These are phyloP conservation scores for Eristalinus aeneus DNA, from an alignment of 2,888 invertebrate genomes.

Conservation along the genomic window DNA sequence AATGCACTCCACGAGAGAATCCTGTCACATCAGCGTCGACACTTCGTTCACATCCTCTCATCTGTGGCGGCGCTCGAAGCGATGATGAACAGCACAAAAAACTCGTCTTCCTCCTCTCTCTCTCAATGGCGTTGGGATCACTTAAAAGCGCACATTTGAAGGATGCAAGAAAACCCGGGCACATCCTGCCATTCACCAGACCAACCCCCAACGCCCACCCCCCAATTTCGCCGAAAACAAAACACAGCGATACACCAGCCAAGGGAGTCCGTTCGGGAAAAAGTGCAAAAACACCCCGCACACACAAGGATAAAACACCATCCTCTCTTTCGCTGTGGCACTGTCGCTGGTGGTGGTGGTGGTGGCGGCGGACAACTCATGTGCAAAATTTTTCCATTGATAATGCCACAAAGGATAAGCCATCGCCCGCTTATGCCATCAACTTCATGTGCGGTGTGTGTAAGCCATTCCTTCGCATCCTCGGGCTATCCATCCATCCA, in stretches of 20 bases:
- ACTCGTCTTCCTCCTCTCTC: not conserved
- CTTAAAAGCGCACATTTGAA: slow-evolving; percentile 58
- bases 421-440: slow-evolving; percentile 59
- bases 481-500: not conserved
- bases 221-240: not conserved
- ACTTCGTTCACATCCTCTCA: slow-evolving; percentile 16
- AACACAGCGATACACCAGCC: slow-evolving; percentile 29
- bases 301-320: slow-evolving; percentile 32
- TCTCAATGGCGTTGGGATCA: slow-evolving; percentile 41
- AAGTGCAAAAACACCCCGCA: not conserved
- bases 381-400: slow-evolving; percentile 65
- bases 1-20: slow-evolving; percentile 52
- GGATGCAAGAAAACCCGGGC: slow-evolving; percentile 42
- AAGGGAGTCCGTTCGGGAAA: not conserved
- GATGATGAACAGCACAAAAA: not conserved
- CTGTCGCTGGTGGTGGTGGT: too few species aligned
- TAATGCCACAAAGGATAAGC: slow-evolving; percentile 69
- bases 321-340: slow-evolving; percentile 38
- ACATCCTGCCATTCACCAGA: slow-evolving; percentile 24
- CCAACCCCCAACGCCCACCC: not conserved
- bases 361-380: slow-evolving; percentile 41
- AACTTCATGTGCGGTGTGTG: slow-evolving; percentile 3
- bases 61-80: not conserved
- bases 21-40: slow-evolving; percentile 34
- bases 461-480: slow-evolving; percentile 3